A percentile compares a stretch with the other conserved stretches of the same genome.
Evolutionary conservation across 2,888 invertebrate genomes (phyloP).

Genomic region (Sphaeridia pumilis): DNA sequence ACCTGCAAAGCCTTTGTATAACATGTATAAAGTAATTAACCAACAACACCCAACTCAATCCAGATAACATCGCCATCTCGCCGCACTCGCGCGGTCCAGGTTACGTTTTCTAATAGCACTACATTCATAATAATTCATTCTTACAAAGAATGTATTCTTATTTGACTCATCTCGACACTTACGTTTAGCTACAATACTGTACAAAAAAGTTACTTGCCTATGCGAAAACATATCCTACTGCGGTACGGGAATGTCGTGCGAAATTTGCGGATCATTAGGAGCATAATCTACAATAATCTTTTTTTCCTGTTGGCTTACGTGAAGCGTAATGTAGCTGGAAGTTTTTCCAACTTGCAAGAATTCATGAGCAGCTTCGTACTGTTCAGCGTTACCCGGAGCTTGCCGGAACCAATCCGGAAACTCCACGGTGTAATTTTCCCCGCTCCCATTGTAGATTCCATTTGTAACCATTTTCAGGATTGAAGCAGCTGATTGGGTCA

Average conservation of each 20-base stretch:
- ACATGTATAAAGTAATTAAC: too few relatives aligned
- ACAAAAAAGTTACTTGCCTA: too few relatives aligned
- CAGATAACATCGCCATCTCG: too few relatives aligned
- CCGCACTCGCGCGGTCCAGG: too few relatives aligned
- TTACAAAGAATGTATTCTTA: too few relatives aligned
- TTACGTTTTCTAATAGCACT: too few relatives aligned
- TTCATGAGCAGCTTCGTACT: not conserved
- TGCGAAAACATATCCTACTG: too few relatives aligned
- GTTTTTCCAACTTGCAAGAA: not conserved
- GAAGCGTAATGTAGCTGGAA: conserved; percentile 3
- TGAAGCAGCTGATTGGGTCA: not conserved
- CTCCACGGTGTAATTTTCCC: not conserved
- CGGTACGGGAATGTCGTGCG: not conserved
- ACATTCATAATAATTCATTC: too few relatives aligned
- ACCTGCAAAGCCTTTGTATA: too few relatives aligned
- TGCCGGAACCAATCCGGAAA: conserved; percentile 5
- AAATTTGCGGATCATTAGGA: conserved; percentile 1
- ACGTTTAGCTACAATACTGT: too few relatives aligned
- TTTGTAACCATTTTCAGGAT: conserved; percentile 4
- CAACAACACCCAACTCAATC: too few relatives aligned
- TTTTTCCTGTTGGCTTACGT: not conserved
- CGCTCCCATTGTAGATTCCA: not conserved
- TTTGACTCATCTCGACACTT: too few relatives aligned
- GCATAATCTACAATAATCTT: conserved; percentile 3
- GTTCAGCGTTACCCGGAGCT: not conserved